These are phyloP conservation scores for Oryctolagus cuniculus DNA, from an alignment of 2,113 vertebrate genomes.

Conservation along the genomic window DNA sequence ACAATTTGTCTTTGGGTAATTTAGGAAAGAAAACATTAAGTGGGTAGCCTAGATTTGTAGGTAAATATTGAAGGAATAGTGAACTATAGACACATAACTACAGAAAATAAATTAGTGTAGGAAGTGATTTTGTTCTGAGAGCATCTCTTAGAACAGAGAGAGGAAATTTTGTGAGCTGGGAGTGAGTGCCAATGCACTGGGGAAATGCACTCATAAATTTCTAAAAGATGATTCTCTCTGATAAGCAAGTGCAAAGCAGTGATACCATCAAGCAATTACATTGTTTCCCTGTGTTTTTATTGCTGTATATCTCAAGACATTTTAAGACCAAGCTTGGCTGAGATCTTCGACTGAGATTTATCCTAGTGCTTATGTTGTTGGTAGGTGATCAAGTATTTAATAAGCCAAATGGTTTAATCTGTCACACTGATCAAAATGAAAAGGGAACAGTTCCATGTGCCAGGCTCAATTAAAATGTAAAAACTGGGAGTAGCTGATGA, in stretches of 20 bases:
- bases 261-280: background rate
- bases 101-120: background rate
- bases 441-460: background rate
- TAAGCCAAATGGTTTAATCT: background rate
- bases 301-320: constrained; percentile 64
- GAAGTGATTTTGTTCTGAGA: background rate
- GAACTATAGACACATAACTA: background rate
- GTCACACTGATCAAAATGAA: background rate
- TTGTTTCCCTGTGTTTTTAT: background rate
- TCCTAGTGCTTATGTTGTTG: background rate
- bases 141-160: constrained; percentile 8
- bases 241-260: background rate
- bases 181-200: background rate
- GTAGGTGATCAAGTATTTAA: constrained; percentile 16
- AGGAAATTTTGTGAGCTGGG: background rate
- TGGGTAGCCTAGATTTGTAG: background rate
- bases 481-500: background rate
- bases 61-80: background rate
- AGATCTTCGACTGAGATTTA: background rate
- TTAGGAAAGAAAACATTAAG: background rate
- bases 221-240: background rate
- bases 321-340: constrained; percentile 46
- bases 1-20: background rate
- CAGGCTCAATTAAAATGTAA: background rate
- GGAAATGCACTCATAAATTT: background rate